Base-by-base conservation (phyloP, 2,888 invertebrate genomes). In the Sthenelais limicola region DNA sequence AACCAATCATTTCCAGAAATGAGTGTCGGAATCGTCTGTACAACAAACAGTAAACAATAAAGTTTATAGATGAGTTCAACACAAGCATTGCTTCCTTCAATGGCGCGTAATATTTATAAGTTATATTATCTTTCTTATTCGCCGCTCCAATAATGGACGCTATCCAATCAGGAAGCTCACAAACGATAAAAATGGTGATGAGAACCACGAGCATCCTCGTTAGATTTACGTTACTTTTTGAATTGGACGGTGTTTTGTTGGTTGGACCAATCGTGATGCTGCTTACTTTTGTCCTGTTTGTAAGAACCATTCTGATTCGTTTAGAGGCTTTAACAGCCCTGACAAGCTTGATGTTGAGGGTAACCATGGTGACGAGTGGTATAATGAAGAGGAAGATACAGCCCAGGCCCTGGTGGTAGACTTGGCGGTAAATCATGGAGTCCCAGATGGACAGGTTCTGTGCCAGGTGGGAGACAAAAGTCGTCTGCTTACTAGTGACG, bases 21-120 rank as follows among this genome's bases (percentile, higher is more conserved):
- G n/a, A n/a, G n/a, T n/a, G n/a, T n/a, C 71, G 62, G 38, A 73
- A 73, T 18, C 70, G 33, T 24, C 62, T 56, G 51, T 73, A 73
- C 28, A 73, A 73, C 9, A 73, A 18, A 30, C 30, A 35, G 32
- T 73, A 73, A 3, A 73, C 32, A 30, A 69, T 69, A 51, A 73
- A 73, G 47, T 73, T 73, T 26, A 69, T 62, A 38, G 73, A 43
- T 4, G 73, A 73, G 32, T 73, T 73, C 21, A 73, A 28, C 38
- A 70, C 68, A 12, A 73, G 69, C n/a, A 70, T n/a, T 18, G 28
- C 9, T 32, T 70, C 73, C 49, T 73, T 73, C 15, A 70, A 24
- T 0, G 35, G 24, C 7, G 69, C 70, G 32, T 43, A 73, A 35
- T 69, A 73, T 15, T 49, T 12, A 30, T 62, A 73, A 5, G 30